These are phyloP conservation scores for Heliothis subflexa DNA, from an alignment of 1,140 invertebrate species.

Conservation along the genomic window DNA sequence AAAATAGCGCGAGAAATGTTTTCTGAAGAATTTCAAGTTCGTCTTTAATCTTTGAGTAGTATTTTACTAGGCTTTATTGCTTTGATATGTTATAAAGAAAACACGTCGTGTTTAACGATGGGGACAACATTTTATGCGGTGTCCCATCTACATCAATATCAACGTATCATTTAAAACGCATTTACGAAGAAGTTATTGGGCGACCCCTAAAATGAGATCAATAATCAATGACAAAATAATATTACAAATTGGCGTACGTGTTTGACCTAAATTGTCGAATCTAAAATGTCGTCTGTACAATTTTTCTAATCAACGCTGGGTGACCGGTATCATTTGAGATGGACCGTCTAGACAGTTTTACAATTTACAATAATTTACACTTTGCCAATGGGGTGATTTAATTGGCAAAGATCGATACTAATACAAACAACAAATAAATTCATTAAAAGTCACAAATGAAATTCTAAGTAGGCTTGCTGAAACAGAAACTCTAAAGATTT, in stretches of 20 bases:
- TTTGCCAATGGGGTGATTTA: slow-evolving; percentile 10
- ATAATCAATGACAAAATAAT: slow-evolving; percentile 39
- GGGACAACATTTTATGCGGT: too few species aligned
- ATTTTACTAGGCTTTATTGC: slow-evolving; percentile 35
- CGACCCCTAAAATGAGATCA: slow-evolving; percentile 27
- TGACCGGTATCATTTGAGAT: slow-evolving; percentile 59
- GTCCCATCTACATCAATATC: not conserved
- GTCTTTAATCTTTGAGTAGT: slow-evolving; percentile 48
- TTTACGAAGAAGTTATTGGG: slow-evolving; percentile 24
- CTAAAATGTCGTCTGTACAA: slow-evolving; percentile 61
- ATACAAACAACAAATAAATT: not conserved
- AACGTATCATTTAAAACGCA: slow-evolving; percentile 6
- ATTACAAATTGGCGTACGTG: slow-evolving; percentile 50
- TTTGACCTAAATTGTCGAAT: slow-evolving; percentile 69
- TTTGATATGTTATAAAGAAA: slow-evolving; percentile 4
- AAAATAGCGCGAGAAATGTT: slow-evolving; percentile 56
- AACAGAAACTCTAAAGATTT: too few species aligned
- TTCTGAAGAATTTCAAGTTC: slow-evolving; percentile 54
- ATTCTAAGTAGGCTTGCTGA: too few species aligned
- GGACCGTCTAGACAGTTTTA: slow-evolving; percentile 73
- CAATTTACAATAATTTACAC: slow-evolving; percentile 67
- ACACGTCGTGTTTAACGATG: not conserved
- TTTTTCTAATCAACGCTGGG: slow-evolving; percentile 65
- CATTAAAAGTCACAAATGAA: not conserved
- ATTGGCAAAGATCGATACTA: slow-evolving; percentile 18